These are phyloP conservation scores for Sycophila sp. DNA, from an alignment of 1,140 invertebrate species.

Conservation along the genomic window DNA sequence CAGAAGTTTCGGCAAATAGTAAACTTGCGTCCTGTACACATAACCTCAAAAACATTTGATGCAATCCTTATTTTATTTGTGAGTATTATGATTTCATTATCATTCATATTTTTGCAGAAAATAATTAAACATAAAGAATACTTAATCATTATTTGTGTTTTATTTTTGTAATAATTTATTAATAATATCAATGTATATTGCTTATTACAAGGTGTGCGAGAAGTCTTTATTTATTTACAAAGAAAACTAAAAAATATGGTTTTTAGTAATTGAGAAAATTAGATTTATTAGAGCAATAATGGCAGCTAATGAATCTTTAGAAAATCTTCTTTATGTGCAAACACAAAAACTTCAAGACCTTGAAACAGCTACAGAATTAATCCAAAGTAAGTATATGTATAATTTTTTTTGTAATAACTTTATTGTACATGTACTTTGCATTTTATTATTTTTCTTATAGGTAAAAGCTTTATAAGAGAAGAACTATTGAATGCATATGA, in stretches of 20 bases:
- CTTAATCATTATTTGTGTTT: background rate
- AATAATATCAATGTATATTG: background rate
- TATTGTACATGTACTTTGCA: no score
- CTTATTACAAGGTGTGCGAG: background rate
- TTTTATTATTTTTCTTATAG: constrained; percentile 36
- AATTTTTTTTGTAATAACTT: background rate
- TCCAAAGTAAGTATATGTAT: constrained; percentile 30
- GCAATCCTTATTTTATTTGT: background rate
- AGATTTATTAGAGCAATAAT: background rate
- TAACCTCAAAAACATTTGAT: background rate
- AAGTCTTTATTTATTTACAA: background rate
- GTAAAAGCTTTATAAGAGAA: constrained; percentile 41
- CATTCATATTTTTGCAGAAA: no score
- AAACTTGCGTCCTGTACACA: no score
- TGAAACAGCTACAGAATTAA: constrained; percentile 30
- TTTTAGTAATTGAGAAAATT: background rate
- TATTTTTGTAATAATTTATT: no score
- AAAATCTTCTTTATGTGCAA: constrained; percentile 33
- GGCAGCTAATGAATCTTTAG: constrained; percentile 23
- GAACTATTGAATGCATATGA: constrained; percentile 30
- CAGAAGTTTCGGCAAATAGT: no score
- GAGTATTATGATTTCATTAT: background rate
- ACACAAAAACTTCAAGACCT: constrained; percentile 33
- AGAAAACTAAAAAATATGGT: background rate
- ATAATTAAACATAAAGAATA: background rate